Base-by-base conservation (phyloP, 2,113 vertebrate genomes). In the Mirza zaza region DNA sequence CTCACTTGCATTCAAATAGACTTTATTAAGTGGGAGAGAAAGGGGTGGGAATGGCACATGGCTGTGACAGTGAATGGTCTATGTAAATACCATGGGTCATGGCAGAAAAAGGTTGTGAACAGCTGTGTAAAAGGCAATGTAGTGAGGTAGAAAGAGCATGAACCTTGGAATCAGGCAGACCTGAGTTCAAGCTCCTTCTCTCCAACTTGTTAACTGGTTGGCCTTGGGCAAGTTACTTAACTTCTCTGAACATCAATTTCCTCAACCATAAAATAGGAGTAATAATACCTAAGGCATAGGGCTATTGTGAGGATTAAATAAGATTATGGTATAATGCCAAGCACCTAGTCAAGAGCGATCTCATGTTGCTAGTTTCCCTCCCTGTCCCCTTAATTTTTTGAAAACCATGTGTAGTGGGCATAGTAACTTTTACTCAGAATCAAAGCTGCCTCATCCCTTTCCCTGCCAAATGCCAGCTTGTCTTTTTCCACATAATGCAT, bases 391-490 rank as follows among this genome's bases (percentile, higher is more conserved):
- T 97, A 39, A 48, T n/a, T 88, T 82, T 96, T 80, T 93, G 63
- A 94, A 95, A 97, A 76, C 42, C 21, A 71, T 18, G 25, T 89
- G 27, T 23, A 76, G 59, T 94, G 89, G 67, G 61, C 80, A 77
- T 65, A 95, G 73, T 93, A 68, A 96, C 39, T 86, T 90, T 93
- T 85, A 73, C 29, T 88, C 61, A 92, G 73, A 93, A 77, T 90
- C 90, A 97, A 92, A 96, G 57, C 39, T 55, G 5, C 29, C 23
- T 57, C 10, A 1, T 61, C 39, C 42, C 34, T 87, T 87, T 90
- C 17, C n/a, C 73, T 59, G 42, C 57, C 96, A 95, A 79, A 94
- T 68, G 50, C 29, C 76, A 96, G 90, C 42, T 73, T 97, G 84
- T 87, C 80, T 89, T 97, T 92, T 61, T 68, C 68, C 34, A 80